Conservation (phyloP, 2,888 invertebrate species). For the Neuroscelio doddi region DNA sequence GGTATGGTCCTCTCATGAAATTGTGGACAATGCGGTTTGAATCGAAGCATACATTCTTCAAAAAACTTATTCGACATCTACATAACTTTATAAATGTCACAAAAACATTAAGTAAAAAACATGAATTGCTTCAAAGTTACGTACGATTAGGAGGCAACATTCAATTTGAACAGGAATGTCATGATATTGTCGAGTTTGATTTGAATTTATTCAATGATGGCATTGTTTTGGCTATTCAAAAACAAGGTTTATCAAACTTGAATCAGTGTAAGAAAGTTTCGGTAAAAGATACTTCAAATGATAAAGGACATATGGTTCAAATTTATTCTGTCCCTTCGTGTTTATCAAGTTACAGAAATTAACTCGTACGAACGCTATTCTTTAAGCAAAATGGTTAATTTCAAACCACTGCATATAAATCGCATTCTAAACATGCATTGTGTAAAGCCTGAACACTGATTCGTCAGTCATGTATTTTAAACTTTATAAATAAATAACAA, state of each 20-base stretch:
- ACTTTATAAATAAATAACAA: no score
- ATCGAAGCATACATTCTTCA: constrained; percentile 53
- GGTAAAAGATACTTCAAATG: constrained; percentile 31
- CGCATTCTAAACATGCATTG: constrained; percentile 20
- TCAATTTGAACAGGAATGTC: no score
- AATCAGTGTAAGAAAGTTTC: constrained; percentile 23
- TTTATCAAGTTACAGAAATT: constrained; percentile 17
- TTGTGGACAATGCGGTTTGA: constrained; percentile 52
- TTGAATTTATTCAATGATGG: constrained; percentile 10
- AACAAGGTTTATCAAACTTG: not conserved
- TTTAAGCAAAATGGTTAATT: constrained; percentile 20
- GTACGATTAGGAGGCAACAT: constrained; percentile 28
- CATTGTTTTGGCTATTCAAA: constrained; percentile 11
- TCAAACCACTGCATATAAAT: constrained; percentile 38
- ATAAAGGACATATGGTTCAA: constrained; percentile 25
- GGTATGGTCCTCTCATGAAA: constrained; percentile 46
- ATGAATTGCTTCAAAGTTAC: constrained; percentile 34
- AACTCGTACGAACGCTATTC: constrained; percentile 29
- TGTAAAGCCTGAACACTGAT: constrained; percentile 32
- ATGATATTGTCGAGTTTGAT: constrained; percentile 15
- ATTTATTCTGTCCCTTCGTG: constrained; percentile 23
- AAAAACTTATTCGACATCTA: constrained; percentile 27
- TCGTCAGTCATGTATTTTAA: no score
- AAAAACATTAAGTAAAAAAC: constrained; percentile 20
- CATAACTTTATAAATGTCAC: constrained; percentile 29